A percentile compares a stretch with the other conserved stretches of the same genome.
phyloP scores from a whole-genome alignment of 2,888 invertebrate species.

The Tanaodytes sp. region DNA sequence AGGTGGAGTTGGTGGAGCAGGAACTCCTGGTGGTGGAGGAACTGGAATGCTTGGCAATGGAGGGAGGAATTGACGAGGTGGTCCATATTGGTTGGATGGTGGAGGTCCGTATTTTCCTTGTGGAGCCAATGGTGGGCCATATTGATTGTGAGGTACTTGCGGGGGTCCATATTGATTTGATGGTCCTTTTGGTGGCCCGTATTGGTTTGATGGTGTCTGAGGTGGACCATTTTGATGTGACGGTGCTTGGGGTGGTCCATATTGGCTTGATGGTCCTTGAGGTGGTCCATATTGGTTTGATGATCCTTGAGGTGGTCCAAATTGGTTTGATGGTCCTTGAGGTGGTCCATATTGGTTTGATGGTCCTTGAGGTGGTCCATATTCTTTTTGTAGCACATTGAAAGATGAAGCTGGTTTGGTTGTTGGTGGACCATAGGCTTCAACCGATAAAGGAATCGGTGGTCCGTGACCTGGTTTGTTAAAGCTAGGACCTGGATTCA shows the following conservation, averaged over 20 bases:
- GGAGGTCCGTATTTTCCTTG: constrained; percentile 63
- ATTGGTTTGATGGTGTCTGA: constrained; percentile 1
- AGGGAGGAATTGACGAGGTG: constrained; percentile 67
- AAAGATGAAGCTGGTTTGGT: constrained; percentile 57
- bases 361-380: constrained; percentile 60
- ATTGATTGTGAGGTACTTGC: constrained; percentile 3
- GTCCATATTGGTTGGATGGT: constrained; percentile 9
- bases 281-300: constrained; percentile 67
- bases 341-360: constrained; percentile 68
- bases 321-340: constrained; percentile 60
- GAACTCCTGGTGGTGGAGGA: constrained; percentile 79
- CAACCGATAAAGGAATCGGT: constrained; percentile 65
- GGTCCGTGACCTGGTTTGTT: constrained; percentile 60
- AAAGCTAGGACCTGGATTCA: too few relatives aligned
- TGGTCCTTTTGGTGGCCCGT: constrained; percentile 63
- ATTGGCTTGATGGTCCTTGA: constrained; percentile 12
- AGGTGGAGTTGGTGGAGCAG: constrained; percentile 83
- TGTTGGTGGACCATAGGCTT: constrained; percentile 69
- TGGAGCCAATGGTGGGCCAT: constrained; percentile 63
- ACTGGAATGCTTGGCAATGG: constrained; percentile 75
- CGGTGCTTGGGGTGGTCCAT: constrained; percentile 21
- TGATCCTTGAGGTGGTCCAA: constrained; percentile 71
- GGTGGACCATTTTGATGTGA: constrained; percentile 22
- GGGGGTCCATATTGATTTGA: constrained; percentile 63
- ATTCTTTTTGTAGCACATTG: constrained; percentile 61